Base-by-base conservation (phyloP, 2,797 vertebrate genomes). In the Phaenicophaeus curvirostris region DNA sequence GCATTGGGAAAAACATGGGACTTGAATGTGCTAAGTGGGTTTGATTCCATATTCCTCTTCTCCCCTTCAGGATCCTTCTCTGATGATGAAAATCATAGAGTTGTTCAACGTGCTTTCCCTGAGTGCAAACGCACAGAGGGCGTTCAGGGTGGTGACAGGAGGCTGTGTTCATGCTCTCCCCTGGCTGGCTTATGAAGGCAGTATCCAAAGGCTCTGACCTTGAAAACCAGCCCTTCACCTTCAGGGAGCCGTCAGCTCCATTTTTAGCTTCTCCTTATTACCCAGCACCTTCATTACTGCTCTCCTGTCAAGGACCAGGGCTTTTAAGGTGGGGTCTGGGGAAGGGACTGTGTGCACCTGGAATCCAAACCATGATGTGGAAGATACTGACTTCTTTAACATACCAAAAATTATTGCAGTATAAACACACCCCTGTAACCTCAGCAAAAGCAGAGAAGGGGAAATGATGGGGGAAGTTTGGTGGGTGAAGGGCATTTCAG, bases 391-490 rank as follows among this genome's bases (percentile, higher is more conserved):
- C 80, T 90, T 96, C 69, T 91, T 72, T 82, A 86, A 94, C 92
- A 93, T 94, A 95, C 80, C 80, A 90, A 93, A 96, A 95, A 94
- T 97, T 97, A 97, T 97, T 97, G 96, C 96, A 94, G 57, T 97
- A 94, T 92, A 96, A 95, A 96, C 87, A 92, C 86, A 89, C 81
- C 87, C 79, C 89, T 46, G 71, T 83, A 68, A 91, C 76, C 93
- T 92, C 93, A 83, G 90, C 25, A 0, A 92, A 89, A 93, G 81
- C 67, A 94, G 85, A 96, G 90, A 90, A 86, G 57, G 71, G 79
- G 76, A 87, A 84, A 88, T 11, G 2, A 27, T 58, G 28, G 86
- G 86, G 93, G 92, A 59, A 85, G 82, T 53, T 65, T 30, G 75
- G 41, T 81, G 68, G 53, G 84, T 58, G 61, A 78, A 63, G 61